Evolutionary conservation across 2,888 invertebrate species (phyloP), one percentile per base, ranked within the genome.

Genomic region (Drosophila ezoana): DNA sequence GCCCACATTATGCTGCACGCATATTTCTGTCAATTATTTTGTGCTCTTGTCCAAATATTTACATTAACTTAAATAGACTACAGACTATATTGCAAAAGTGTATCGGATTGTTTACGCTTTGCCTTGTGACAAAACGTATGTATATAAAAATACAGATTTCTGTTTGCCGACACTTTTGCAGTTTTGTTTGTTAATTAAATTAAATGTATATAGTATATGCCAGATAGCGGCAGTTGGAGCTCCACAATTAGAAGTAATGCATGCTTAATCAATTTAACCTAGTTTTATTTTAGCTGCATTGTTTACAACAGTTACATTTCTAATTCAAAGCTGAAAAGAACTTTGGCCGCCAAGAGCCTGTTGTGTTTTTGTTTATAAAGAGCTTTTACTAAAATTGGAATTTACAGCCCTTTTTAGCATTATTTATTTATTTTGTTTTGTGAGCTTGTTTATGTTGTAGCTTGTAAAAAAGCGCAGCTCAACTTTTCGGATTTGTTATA

Each of bases 261-360:
- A 45, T 23, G 63, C 64, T 68, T 79, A 74, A 81, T 85, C 61
- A 72, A 81, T 85, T 76, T 87, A 87, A 84, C 73, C 81, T 49
- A 83, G 57, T 87, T 82, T 67, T 61, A 40, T 59, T 44, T 28
- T 23, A 18, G 45, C 47, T 54, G 51, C 59, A 60, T 71, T 66
- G 51, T 56, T 58, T 72, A 57, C 40, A 61, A 44, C 52, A 56
- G 23, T 23, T 37, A 37, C 28, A 28, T 57, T 57, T 63, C 54
- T 45, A 66, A 66, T 64, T 67, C 64, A 64, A 32, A 1, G 40
- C 40, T 11, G 40, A n/a, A n/a, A n/a, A 14, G 16, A 16, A 14
- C 38, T 38, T 14, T 38, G 38, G 8, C 38, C 14, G 38, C 14
- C 40, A 8, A 9, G 16, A 40, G 14, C n/a, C 38, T 38, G 10